phyloP scores from a whole-genome alignment of 2,113 vertebrate genomes.

The Lanius collurio region DNA sequence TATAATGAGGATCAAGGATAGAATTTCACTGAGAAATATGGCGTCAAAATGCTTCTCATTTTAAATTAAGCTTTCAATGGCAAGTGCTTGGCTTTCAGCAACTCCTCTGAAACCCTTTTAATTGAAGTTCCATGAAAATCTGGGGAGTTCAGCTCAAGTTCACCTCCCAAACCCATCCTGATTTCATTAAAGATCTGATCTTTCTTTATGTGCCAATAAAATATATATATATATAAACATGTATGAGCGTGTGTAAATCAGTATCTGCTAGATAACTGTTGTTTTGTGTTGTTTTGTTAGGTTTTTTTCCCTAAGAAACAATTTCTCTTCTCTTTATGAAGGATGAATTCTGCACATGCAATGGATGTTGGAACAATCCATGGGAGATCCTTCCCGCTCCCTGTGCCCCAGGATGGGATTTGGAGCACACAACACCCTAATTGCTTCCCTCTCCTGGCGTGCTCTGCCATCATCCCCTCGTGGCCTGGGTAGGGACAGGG shows the following conservation, averaged over 20 bases:
- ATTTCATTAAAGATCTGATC: conserved; percentile 79
- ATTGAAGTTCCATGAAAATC: conserved; percentile 78
- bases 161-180: conserved; percentile 75
- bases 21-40: conserved; percentile 34
- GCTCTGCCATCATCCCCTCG: fast-evolving
- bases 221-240: conserved; percentile 35
- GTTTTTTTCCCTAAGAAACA: background rate
- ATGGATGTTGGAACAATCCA: background rate
- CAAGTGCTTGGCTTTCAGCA: conserved; percentile 69
- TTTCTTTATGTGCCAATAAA: conserved; percentile 77
- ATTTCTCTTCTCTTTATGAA: background rate
- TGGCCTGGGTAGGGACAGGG: background rate
- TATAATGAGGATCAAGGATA: conserved; percentile 29
- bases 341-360: background rate
- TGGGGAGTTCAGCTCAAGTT: conserved; percentile 77
- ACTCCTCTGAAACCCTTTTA: conserved; percentile 76
- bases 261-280: conserved; percentile 61
- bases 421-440: background rate
- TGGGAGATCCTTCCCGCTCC: background rate
- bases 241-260: conserved; percentile 43
- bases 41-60: conserved; percentile 67
- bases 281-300: background rate
- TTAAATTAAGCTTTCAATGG: conserved; percentile 73
- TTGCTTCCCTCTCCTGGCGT: background rate
- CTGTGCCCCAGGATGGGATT: background rate